A percentile compares a stretch with the other conserved stretches of the same genome.
Conservation (phyloP, 2,888 invertebrate species). For the Tipula vernalis region DNA sequence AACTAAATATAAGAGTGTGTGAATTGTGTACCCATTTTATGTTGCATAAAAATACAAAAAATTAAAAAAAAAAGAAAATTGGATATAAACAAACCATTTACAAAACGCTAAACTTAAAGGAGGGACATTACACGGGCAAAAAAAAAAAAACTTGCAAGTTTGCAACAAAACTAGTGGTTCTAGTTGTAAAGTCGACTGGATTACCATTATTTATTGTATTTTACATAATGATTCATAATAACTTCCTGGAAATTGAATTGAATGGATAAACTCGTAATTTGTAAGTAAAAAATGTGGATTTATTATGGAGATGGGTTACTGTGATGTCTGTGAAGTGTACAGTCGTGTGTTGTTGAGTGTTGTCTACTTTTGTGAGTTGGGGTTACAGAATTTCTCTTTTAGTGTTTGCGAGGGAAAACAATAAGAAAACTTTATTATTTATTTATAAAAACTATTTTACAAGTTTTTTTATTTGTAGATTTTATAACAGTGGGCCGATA, state of each 20-base stretch:
- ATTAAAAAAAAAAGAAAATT: not conserved
- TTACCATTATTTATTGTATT: not conserved
- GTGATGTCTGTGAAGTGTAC: not conserved
- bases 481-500: not conserved
- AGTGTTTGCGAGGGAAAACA: not conserved
- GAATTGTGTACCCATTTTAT: not conserved
- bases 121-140: not conserved
- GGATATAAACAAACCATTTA: conserved; percentile 6
- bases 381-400: not conserved
- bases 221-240: not conserved
- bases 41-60: not conserved
- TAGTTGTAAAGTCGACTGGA: not conserved
- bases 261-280: not conserved
- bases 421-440: not conserved
- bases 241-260: not conserved
- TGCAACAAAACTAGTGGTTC: not conserved
- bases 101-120: not conserved
- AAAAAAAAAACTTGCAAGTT: not conserved
- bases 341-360: not conserved
- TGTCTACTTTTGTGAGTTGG: not conserved
- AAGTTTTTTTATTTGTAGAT: not conserved
- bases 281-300: not conserved
- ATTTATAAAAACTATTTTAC: not conserved
- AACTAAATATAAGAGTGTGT: not conserved
- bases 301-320: not conserved